Base-by-base conservation (phyloP, 2,797 vertebrate genomes). In the Poeciliopsis turneri region DNA sequence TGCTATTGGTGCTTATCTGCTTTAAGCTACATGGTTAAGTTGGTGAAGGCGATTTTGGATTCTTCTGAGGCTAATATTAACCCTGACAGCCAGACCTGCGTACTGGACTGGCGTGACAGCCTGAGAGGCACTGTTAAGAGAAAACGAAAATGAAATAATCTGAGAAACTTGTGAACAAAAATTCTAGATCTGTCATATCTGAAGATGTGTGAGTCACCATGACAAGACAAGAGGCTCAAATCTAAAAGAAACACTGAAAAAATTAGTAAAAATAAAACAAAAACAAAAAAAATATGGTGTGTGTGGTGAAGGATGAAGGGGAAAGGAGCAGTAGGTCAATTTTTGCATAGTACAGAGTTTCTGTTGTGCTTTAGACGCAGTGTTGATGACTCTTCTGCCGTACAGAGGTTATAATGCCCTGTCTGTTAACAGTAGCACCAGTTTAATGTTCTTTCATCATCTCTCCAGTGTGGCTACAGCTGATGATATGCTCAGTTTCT, bases 321-420 rank as follows among this genome's bases (percentile, higher is more conserved):
- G 79, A 78, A 78, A 80, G 72, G 72, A 83, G 72, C 85, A 90
- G 88, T 89, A 92, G 87, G 81, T 23, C 3, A 85, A 68, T 86
- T 89, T 87, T 96, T 96, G 96, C 96, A 96, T 96, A 96, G 95
- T 94, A 94, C 93, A 92, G 93, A 87, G 90, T 91, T 83, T 91
- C 82, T 80, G 83, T 95, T 96, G 95, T 96, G 95, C 96, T 96
- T 96, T 93, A 90, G 84, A 90, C 85, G 91, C 79, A 78, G 84
- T 82, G 88, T 90, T 80, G 85, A 88, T 46, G 86, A 88, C 84
- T 84, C 82, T 75, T 90, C 81, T 77, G 84, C 90, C 85, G 66
- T 88, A 85, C 87, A 83, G 88, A 92, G 72, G 75, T 80, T 77
- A 39, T 89, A 90, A 91, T 90, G 92, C 87, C 90, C 86, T 45